Conservation (phyloP, 1,140 invertebrate species). For the Hyphantria cunea region DNA sequence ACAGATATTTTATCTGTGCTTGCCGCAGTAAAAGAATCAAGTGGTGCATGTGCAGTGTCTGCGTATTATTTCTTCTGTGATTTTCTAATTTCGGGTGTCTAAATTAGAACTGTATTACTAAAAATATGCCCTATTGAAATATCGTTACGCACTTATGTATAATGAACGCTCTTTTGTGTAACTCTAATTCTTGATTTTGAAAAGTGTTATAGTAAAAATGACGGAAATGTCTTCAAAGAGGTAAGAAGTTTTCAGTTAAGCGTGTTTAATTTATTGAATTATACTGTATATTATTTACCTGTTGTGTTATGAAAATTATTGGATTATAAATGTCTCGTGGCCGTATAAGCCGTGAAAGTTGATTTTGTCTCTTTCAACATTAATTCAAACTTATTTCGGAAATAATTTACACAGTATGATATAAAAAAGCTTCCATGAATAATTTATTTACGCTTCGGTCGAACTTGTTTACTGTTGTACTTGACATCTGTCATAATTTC, state of each 20-base stretch:
- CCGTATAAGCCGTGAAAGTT: neutral
- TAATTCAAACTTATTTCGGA: neutral
- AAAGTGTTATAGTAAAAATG: conserved; percentile 60
- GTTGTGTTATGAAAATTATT: neutral
- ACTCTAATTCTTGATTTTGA: conserved; percentile 40
- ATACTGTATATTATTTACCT: conserved; percentile 2
- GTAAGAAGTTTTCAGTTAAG: conserved; percentile 45
- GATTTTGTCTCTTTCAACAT: neutral
- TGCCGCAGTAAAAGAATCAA: conserved; percentile 31
- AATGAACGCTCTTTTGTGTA: conserved; percentile 56
- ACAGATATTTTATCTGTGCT: conserved; percentile 18
- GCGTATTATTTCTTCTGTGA: conserved; percentile 11
- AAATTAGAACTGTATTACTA: too few relatives aligned
- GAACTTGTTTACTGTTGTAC: neutral
- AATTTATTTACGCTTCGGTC: neutral
- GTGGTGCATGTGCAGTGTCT: conserved; percentile 29
- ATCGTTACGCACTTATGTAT: conserved; percentile 33
- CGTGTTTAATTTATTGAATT: neutral
- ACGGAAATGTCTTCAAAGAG: conserved; percentile 76
- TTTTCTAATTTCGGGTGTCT: neutral
- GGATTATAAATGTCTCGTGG: neutral
- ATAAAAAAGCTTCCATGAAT: neutral
- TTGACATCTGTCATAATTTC: neutral
- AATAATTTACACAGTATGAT: neutral
- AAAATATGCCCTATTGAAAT: conserved; percentile 21